phyloP scores from a whole-genome alignment of 2,888 invertebrate genomes.

The Drosophila gaucha region DNA sequence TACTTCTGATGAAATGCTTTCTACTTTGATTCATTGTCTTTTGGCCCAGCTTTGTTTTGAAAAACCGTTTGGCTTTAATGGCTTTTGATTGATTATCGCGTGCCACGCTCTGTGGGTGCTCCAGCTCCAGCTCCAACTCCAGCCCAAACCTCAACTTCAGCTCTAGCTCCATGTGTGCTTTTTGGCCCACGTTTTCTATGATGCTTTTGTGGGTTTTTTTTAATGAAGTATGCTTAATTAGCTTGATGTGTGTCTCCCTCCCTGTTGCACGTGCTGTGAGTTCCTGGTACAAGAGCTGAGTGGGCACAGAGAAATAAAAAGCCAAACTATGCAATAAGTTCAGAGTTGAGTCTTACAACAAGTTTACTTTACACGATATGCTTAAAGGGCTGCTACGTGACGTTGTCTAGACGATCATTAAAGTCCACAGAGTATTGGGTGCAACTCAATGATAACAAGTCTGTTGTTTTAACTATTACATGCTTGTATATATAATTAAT shows the following conservation, averaged over 20 bases:
- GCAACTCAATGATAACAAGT: conserved; percentile 5
- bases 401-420: conserved; percentile 18
- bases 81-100: conserved; percentile 81
- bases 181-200: conserved; percentile 75
- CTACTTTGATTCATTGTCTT: conserved; percentile 74
- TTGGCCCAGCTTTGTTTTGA: conserved; percentile 46
- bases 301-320: conserved; percentile 42
- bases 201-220: conserved; percentile 47
- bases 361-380: conserved; percentile 36
- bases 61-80: conserved; percentile 79
- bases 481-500: not conserved
- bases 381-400: conserved; percentile 33
- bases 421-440: not conserved
- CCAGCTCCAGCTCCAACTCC: conserved; percentile 37
- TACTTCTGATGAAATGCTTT: conserved; percentile 78
- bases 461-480: not conserved
- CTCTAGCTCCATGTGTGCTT: conserved; percentile 66
- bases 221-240: conserved; percentile 79
- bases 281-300: conserved; percentile 66
- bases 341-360: conserved; percentile 56
- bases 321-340: conserved; percentile 45
- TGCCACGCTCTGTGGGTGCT: conserved; percentile 80
- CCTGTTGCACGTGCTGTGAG: conserved; percentile 69
- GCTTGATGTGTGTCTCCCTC: conserved; percentile 58
- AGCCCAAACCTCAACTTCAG: conserved; percentile 2